phyloP scores from a whole-genome alignment of 37 sponge, comb jelly and placozoan species.

The Oscarella lobularis region DNA sequence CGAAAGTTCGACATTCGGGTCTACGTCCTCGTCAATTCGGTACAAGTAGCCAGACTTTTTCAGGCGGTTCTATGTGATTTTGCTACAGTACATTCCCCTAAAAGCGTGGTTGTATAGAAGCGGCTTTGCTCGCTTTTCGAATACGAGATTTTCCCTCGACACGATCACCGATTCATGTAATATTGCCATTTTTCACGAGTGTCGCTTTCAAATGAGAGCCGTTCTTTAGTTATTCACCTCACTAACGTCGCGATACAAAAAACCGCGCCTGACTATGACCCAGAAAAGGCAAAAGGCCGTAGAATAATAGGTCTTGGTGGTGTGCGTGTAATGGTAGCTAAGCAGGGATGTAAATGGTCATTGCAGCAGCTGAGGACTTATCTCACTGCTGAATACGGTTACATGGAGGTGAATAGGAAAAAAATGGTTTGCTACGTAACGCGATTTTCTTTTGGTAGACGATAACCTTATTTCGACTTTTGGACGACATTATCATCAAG shows the following conservation, averaged over 20 bases:
- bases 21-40: slow-evolving; percentile 84
- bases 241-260: slow-evolving; percentile 99
- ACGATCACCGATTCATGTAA: slow-evolving; percentile 75
- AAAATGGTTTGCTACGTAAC: neutral
- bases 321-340: neutral
- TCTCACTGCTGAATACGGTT: slow-evolving; percentile 70
- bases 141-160: slow-evolving; percentile 72
- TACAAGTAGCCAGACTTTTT: neutral
- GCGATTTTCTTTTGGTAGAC: neutral
- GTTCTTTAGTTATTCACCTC: slow-evolving; percentile 55
- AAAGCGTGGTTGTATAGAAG: slow-evolving; percentile 92
- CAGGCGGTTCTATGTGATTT: slow-evolving; percentile 4
- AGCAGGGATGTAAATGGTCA: slow-evolving; percentile 93
- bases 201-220: neutral
- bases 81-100: slow-evolving; percentile 63
- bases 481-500: slow-evolving; percentile 89
- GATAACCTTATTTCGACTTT: slow-evolving; percentile 41
- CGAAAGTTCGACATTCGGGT: slow-evolving; percentile 96
- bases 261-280: slow-evolving; percentile 97
- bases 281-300: slow-evolving; percentile 53
- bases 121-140: slow-evolving; percentile 98
- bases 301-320: neutral
- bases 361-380: slow-evolving; percentile 76
- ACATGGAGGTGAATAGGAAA: slow-evolving; percentile 63
- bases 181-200: neutral